Evolutionary conservation across 2,797 vertebrate genomes (phyloP).

Genomic region (Natrix natrix): DNA sequence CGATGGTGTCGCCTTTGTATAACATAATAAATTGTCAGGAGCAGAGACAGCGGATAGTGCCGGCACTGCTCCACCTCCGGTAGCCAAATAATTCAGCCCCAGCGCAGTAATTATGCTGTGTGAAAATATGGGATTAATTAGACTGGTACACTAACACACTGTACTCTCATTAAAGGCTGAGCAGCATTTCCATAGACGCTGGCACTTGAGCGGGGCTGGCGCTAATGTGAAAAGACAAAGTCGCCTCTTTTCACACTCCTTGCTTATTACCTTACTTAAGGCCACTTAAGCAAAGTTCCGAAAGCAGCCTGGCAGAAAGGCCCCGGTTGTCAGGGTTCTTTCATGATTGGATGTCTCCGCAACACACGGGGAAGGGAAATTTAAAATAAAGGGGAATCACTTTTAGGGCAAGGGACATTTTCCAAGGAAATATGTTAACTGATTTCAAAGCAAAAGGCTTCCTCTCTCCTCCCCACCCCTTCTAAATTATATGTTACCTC

Average conservation of each 20-base stretch:
- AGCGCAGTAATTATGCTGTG: conserved; percentile 86
- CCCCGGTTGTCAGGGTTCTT: conserved; percentile 60
- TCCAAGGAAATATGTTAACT: neutral
- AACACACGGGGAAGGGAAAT: conserved; percentile 28
- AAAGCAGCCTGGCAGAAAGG: conserved; percentile 73
- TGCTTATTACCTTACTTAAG: conserved; percentile 90
- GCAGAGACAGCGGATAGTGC: conserved; percentile 74
- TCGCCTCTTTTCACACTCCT: conserved; percentile 82
- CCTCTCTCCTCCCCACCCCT: neutral
- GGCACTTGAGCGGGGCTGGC: conserved; percentile 79
- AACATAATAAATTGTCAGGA: conserved; percentile 85
- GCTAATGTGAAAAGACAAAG: conserved; percentile 87
- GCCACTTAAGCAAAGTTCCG: conserved; percentile 84
- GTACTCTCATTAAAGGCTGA: conserved; percentile 88
- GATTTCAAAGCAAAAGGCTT: conserved; percentile 29
- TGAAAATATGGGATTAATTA: conserved; percentile 95
- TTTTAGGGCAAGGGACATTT: neutral
- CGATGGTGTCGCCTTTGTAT: conserved; percentile 80
- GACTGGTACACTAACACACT: conserved; percentile 85
- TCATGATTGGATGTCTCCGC: conserved; percentile 65
- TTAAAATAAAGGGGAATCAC: conserved; percentile 27
- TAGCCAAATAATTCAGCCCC: conserved; percentile 80
- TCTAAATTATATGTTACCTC: too few relatives aligned
- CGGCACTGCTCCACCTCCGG: conserved; percentile 76
- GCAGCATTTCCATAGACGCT: conserved; percentile 82